These are phyloP conservation scores for Agrilus cyanescens DNA, from an alignment of 2,888 invertebrate species.

Conservation along the genomic window DNA sequence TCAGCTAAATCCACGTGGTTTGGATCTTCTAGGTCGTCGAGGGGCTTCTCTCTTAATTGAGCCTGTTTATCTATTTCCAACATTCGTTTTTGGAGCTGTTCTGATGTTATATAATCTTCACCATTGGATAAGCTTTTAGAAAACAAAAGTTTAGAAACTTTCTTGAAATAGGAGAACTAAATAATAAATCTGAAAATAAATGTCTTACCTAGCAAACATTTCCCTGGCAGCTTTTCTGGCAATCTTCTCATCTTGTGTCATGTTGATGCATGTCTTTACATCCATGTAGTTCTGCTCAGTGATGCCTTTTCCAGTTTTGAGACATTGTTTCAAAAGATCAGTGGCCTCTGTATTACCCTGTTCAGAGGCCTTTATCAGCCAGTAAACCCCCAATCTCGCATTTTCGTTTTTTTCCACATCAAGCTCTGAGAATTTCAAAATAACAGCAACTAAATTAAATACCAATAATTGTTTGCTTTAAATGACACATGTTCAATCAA, in stretches of 20 bases:
- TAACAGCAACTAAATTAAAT: no score
- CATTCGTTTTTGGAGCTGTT: conserved; percentile 66
- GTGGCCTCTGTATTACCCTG: conserved; percentile 86
- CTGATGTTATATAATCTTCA: conserved; percentile 76
- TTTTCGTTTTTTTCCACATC: conserved; percentile 62
- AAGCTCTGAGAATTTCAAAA: conserved; percentile 38
- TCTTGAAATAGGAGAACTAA: background rate
- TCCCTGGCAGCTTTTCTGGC: conserved; percentile 79
- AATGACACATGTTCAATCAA: no score
- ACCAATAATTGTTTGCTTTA: no score
- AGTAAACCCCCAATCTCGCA: conserved; percentile 72
- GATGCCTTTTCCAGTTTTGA: conserved; percentile 60
- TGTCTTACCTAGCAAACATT: conserved; percentile 63
- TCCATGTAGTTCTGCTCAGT: conserved; percentile 62
- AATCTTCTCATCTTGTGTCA: conserved; percentile 76
- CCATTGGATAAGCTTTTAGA: conserved; percentile 62
- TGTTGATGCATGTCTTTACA: conserved; percentile 67
- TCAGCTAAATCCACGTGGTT: conserved; percentile 26
- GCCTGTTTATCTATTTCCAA: conserved; percentile 47
- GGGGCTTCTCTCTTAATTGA: background rate
- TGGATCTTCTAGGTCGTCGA: conserved; percentile 10
- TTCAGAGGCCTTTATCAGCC: conserved; percentile 87
- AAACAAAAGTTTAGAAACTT: conserved; percentile 3
- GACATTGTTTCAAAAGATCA: conserved; percentile 60
- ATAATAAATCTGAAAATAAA: background rate